These are phyloP conservation scores for Drosophila lutescens DNA, from an alignment of 2,888 invertebrate species.

Conservation along the genomic window DNA sequence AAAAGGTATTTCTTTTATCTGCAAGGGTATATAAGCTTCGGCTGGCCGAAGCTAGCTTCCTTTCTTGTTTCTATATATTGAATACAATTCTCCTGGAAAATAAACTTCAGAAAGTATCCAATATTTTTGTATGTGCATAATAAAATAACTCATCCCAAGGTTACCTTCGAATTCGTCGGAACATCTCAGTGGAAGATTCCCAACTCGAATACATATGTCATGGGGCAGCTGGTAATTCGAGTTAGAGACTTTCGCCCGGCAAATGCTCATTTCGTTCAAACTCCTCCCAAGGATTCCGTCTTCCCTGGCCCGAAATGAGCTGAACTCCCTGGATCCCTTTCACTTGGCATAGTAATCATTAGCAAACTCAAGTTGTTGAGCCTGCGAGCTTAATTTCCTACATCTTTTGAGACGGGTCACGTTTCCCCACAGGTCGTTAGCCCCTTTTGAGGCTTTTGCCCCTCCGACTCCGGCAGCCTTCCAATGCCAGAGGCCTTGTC, in stretches of 20 bases:
- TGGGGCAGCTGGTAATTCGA: background rate
- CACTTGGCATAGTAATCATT: slow-evolving; percentile 24
- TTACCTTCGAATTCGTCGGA: no score
- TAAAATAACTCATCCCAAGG: no score
- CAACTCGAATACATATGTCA: background rate
- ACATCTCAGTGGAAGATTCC: background rate
- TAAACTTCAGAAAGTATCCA: no score
- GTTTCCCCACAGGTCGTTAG: slow-evolving; percentile 35
- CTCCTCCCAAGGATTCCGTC: slow-evolving; percentile 7
- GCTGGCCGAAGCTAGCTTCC: no score
- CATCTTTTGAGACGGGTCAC: slow-evolving; percentile 33
- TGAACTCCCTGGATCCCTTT: slow-evolving; percentile 8
- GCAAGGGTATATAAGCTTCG: no score
- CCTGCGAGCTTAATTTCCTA: slow-evolving; percentile 33
- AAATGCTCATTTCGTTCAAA: background rate
- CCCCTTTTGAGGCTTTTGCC: slow-evolving; percentile 42
- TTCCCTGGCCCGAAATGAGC: background rate
- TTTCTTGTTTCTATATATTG: no score
- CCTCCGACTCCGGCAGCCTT: slow-evolving; percentile 4
- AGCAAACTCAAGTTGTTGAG: slow-evolving; percentile 23
- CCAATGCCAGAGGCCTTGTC: slow-evolving; percentile 46
- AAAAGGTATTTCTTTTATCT: no score
- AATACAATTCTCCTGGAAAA: no score
- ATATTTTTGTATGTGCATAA: no score
- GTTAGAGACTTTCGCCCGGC: slow-evolving; percentile 1